Evolutionary conservation across 1,140 invertebrate species (phyloP), one percentile per base, ranked within the genome.

Genomic region (Calephelis virginiensis): DNA sequence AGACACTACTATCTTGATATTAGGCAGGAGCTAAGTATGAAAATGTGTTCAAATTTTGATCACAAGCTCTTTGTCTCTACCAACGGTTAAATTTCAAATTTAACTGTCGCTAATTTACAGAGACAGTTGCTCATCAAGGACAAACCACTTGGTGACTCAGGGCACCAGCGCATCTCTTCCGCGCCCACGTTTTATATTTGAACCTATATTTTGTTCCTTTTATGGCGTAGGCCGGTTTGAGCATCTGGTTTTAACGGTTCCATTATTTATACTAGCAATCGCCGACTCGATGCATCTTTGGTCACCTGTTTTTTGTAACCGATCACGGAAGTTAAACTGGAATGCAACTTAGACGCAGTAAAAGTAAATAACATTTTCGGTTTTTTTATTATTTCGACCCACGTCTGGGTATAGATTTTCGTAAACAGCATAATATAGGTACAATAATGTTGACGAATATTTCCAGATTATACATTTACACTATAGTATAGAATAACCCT

Each of bases 171-270:
- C 75, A 73, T 64, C 63, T 75, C 73, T 76, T 74, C 68, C 69
- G 66, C 66, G 73, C 70, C 56, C 63, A 68, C 66, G 53, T 73
- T 75, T 71, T 77, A 69, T 75, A 77, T 77, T 77, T 69, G 62
- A 71, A 73, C 68, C 43, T 69, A 59, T 38, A 38, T 59, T 59
- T 59, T 59, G 63, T 69, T 70, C 73, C 73, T 70, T 77, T 68
- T 71, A 71, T 10, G 75, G 73, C 43, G 61, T 59, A 28, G 53
- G 53, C 53, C 53, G 53, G 53, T 59, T 59, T n/a, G 53, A 59
- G 53, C 53, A 59, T 59, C 53, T 59, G 53, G 53, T 59, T 59
- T 56, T 59, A 59, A 38, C 53, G 17, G 53, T 59, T 37, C 37
- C 40, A 38, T 37, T 59, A 59, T 59, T 59, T 59, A 59, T 8